Evolutionary conservation across 2,888 invertebrate genomes (phyloP), one percentile per base, ranked within the genome.

Genomic region (Papilio gigon): DNA sequence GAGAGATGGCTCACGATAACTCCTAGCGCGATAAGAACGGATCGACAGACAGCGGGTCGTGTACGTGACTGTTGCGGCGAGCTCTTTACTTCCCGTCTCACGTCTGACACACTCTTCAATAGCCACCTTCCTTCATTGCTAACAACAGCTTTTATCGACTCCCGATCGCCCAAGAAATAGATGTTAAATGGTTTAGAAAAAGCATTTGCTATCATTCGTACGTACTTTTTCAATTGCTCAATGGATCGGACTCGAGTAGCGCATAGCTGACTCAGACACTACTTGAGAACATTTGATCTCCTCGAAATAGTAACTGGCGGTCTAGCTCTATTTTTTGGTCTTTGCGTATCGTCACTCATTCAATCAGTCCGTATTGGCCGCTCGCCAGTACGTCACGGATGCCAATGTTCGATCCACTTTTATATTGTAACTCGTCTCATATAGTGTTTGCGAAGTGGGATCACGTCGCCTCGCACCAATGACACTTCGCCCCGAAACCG

Each of bases 291-390:
- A 78, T 83, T 84, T 83, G 83, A 87, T 85, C 87, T 87, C 83
- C 84, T 86, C 77, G 74, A 89, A 90, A 92, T 92, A 92, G 89
- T 76, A 80, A 80, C 83, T 82, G 82, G 86, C 84, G 33, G 87
- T 86, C 86, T 86, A 86, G 85, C 84, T 83, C 85, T 84, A 80
- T 53, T 60, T 68, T 84, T 86, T 84, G 81, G 80, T 82, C 80
- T 78, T 82, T 80, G 82, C 83, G 79, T 84, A 88, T 88, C 89
- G 87, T 89, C 89, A 88, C 86, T 89, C 90, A 91, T 90, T 91
- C 89, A 90, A 89, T 88, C 85, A 83, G 77, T 78, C 80, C 79
- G 71, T 74, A 77, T 87, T 92, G 91, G 91, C 89, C 84, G 86
- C 80, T 80, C 81, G 88, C 91, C 92, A 91, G 89, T 84, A 84